Percentiles rank a stretch among this genome's conserved stretches.
phyloP scores from a whole-genome alignment of 2,888 invertebrate species.

The Nephrotoma guestfalica region DNA sequence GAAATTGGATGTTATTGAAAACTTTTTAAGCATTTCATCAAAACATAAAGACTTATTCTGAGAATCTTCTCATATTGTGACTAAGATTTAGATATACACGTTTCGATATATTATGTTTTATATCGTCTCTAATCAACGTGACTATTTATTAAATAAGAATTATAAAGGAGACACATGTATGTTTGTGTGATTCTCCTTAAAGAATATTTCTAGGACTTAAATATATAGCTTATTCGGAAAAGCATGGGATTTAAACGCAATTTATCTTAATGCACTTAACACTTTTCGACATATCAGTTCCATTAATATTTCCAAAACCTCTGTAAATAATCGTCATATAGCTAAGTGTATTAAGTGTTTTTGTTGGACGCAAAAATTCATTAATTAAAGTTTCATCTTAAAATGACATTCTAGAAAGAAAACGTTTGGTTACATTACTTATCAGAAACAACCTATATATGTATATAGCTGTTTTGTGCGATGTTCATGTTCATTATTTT shows the following conservation, averaged over 20 bases:
- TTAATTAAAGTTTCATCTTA: background rate
- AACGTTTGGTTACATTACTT: background rate
- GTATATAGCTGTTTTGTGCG: background rate
- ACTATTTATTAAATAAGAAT: background rate
- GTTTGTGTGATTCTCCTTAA: too few species aligned
- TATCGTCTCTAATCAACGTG: background rate
- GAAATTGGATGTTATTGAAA: too few species aligned
- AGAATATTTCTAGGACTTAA: background rate
- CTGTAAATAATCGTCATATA: background rate
- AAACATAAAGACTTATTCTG: too few species aligned
- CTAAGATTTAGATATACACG: background rate
- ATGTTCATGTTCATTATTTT: background rate
- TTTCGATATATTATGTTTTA: background rate
- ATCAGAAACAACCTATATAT: background rate
- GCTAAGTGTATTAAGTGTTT: background rate
- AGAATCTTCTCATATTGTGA: too few species aligned
- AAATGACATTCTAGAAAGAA: background rate
- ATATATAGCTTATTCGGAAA: background rate
- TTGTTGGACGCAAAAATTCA: background rate
- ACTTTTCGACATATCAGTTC: background rate
- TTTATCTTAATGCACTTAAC: background rate
- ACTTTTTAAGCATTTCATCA: too few species aligned
- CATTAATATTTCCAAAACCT: background rate
- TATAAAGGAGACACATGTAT: too few species aligned
- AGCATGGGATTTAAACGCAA: background rate